Conservation (phyloP, 2,888 invertebrate species). For the Netelia virgata region DNA sequence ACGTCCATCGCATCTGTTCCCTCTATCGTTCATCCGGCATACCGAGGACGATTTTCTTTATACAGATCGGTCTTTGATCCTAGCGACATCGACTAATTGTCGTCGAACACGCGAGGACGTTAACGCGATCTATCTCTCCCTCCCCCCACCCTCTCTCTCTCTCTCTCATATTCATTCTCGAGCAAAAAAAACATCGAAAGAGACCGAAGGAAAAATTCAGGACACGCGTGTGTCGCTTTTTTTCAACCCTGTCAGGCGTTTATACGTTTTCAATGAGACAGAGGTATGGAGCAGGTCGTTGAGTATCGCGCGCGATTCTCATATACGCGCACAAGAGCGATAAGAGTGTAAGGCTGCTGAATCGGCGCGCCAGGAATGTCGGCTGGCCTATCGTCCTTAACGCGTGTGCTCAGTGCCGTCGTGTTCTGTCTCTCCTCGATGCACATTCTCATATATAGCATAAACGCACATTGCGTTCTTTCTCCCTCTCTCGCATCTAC, state of each 20-base stretch:
- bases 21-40: not conserved
- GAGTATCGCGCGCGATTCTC: constrained; percentile 2
- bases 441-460: not conserved
- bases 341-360: constrained; percentile 39
- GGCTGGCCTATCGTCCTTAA: constrained; percentile 19
- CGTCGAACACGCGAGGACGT: constrained; percentile 47
- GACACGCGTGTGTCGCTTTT: constrained; percentile 50
- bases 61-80: constrained; percentile 55
- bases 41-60: constrained; percentile 22
- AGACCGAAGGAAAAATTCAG: constrained; percentile 53
- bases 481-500: not conserved
- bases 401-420: not conserved
- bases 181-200: constrained; percentile 24
- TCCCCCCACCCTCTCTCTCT: not conserved
- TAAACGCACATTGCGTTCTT: not conserved
- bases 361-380: constrained; percentile 59
- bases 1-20: not conserved
- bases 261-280: constrained; percentile 17
- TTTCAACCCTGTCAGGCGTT: constrained; percentile 16
- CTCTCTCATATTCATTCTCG: not conserved
- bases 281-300: not conserved
- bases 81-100: constrained; percentile 61
- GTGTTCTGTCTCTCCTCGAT: not conserved
- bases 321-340: not conserved
- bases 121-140: constrained; percentile 1